These are phyloP conservation scores for Ardeotis arabs DNA, from an alignment of 2,113 vertebrate species.

Conservation along the genomic window DNA sequence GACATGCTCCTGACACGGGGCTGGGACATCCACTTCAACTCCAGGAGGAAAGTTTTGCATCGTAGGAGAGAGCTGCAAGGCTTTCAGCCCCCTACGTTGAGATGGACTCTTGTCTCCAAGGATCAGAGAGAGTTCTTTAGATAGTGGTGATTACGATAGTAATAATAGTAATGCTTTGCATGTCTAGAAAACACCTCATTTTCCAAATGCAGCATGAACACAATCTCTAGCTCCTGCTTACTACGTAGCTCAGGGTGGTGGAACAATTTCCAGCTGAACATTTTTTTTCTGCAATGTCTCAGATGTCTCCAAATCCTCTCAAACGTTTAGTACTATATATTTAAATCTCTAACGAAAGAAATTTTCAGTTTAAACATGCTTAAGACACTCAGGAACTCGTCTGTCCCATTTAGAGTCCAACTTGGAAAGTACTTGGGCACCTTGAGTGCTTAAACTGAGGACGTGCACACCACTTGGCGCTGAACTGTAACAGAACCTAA, in stretches of 20 bases:
- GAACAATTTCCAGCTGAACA: background rate
- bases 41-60: background rate
- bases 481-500: background rate
- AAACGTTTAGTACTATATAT: background rate
- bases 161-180: background rate
- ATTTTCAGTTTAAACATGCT: background rate
- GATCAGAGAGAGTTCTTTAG: background rate
- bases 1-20: rapidly evolving
- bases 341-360: background rate
- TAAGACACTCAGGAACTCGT: background rate
- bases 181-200: background rate
- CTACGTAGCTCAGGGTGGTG: background rate
- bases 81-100: background rate
- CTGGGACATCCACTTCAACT: background rate
- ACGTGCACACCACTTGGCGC: background rate
- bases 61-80: background rate
- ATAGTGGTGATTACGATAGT: background rate
- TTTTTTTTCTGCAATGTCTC: background rate
- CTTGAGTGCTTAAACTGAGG: background rate
- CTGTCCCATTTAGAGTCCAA: background rate
- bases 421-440: background rate
- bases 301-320: background rate
- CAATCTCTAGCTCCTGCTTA: background rate
- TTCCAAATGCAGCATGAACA: background rate
- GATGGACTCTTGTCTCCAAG: background rate